Evolutionary conservation across 1,140 invertebrate genomes (phyloP).

Genomic region (Homarus americanus): DNA sequence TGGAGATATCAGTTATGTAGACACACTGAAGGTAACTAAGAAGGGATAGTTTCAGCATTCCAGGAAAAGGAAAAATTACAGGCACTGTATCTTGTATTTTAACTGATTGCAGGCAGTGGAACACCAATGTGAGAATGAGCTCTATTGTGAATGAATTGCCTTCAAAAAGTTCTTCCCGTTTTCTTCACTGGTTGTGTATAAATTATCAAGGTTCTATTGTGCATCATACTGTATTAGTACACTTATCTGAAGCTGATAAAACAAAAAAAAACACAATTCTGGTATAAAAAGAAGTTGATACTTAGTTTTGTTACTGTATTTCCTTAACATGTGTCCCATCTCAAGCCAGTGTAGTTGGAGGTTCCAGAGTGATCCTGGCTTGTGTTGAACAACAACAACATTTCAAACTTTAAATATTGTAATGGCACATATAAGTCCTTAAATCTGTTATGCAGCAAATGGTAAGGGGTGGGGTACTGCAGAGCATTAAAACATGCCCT

Average conservation of each 20-base stretch:
- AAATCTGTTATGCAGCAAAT: slow-evolving; percentile 66
- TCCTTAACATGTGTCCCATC: neutral
- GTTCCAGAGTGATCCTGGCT: slow-evolving; percentile 31
- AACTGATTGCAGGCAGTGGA: too few species aligned
- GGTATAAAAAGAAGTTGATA: neutral
- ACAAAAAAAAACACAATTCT: too few species aligned
- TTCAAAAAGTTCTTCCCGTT: too few species aligned
- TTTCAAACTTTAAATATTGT: slow-evolving; percentile 47
- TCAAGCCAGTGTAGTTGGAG: slow-evolving; percentile 34
- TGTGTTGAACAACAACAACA: slow-evolving; percentile 31
- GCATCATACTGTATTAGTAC: neutral
- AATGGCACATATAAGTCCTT: slow-evolving; percentile 69
- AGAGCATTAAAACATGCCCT: slow-evolving; percentile 70
- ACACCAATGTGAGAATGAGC: too few species aligned
- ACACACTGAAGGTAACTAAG: too few species aligned
- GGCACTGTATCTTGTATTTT: too few species aligned
- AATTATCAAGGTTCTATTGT: neutral
- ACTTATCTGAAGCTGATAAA: too few species aligned
- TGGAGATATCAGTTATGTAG: too few species aligned
- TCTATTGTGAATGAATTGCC: too few species aligned
- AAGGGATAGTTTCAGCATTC: too few species aligned
- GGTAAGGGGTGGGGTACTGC: slow-evolving; percentile 66
- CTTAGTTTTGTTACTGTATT: neutral
- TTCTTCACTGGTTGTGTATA: too few species aligned
- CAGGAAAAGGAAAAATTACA: too few species aligned